These are phyloP conservation scores for Molothrus aeneus DNA, from an alignment of 2,797 vertebrate genomes.

Conservation along the genomic window DNA sequence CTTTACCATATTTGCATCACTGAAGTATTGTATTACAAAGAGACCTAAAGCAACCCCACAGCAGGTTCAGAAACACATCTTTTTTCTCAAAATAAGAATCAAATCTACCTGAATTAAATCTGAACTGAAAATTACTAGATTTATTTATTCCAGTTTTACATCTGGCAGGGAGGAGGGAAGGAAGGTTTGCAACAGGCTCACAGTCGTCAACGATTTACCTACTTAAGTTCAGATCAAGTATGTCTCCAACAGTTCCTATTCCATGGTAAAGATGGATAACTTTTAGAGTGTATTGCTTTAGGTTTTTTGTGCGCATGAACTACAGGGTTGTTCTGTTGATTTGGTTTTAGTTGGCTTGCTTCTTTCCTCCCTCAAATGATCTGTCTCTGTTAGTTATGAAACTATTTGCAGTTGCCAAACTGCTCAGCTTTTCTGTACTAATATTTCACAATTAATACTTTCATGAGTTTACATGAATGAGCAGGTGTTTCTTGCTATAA, in stretches of 20 bases:
- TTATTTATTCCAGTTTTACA: background rate
- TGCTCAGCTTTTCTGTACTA: background rate
- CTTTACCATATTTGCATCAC: background rate
- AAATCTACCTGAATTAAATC: background rate
- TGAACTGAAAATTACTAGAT: background rate
- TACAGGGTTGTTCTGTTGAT: background rate
- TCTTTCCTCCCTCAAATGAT: background rate
- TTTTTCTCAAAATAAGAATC: background rate
- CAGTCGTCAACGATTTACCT: background rate
- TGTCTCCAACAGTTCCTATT: background rate
- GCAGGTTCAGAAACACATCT: background rate
- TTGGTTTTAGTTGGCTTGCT: background rate
- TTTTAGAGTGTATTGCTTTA: background rate
- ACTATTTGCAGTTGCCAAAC: background rate
- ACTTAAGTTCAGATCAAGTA: background rate
- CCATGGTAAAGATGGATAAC: background rate
- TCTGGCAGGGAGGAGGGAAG: background rate
- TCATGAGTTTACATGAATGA: background rate
- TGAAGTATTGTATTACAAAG: background rate
- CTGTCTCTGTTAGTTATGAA: background rate
- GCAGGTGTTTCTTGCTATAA: background rate
- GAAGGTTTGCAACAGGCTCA: background rate
- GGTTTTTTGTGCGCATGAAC: rapidly evolving
- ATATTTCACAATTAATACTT: background rate
- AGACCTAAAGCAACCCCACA: background rate